These are phyloP conservation scores for Philereme vetulata DNA, from an alignment of 2,888 invertebrate genomes.

Conservation along the genomic window DNA sequence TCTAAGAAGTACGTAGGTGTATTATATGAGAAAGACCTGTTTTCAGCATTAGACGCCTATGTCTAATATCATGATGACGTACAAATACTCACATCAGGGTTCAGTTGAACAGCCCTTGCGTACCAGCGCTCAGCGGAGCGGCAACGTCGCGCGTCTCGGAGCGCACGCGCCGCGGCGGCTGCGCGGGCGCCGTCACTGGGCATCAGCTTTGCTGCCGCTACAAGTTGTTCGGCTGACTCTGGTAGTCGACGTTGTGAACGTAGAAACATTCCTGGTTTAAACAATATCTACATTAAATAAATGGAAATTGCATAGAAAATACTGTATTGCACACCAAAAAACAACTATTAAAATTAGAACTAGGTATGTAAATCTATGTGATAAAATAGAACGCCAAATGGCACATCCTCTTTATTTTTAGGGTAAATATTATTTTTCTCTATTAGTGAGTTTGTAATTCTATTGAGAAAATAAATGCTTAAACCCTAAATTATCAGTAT, in stretches of 20 bases:
- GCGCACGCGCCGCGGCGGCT: conserved; percentile 94
- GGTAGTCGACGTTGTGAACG: conserved; percentile 89
- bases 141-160: conserved; percentile 91
- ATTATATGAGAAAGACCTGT: neutral
- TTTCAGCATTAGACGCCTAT: neutral
- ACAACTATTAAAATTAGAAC: no score
- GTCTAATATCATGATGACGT: neutral
- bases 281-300: neutral
- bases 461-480: no score
- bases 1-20: neutral
- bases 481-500: no score
- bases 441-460: no score
- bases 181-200: conserved; percentile 92
- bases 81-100: conserved; percentile 80
- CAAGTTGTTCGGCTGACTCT: conserved; percentile 92
- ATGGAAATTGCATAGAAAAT: no score
- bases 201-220: conserved; percentile 90
- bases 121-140: conserved; percentile 95
- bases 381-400: no score
- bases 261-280: conserved; percentile 91
- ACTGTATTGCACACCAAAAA: neutral
- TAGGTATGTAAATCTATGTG: no score
- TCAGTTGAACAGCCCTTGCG: conserved; percentile 87
- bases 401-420: no score
- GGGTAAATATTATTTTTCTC: no score